phyloP scores from a whole-genome alignment of 2,797 vertebrate genomes.

The Helicolenus hilgendorfi region DNA sequence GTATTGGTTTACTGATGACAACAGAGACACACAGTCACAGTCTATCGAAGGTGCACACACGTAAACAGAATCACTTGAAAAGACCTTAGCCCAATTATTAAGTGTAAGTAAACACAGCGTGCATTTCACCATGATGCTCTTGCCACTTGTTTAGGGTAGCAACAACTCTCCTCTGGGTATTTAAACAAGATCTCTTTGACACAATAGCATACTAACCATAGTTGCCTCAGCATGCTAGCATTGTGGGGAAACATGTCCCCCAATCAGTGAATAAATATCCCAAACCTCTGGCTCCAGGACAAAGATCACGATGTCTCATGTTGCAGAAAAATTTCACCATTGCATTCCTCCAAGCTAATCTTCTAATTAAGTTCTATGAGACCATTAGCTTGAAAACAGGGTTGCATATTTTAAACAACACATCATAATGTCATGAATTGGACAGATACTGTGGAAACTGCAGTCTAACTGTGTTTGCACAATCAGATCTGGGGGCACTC shows the following conservation, averaged over 20 bases:
- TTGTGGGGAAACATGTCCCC: slow-evolving; percentile 38
- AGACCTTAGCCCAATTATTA: neutral
- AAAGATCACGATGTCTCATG: slow-evolving; percentile 4
- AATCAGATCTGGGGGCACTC: neutral
- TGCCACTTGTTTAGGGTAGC: slow-evolving; percentile 4
- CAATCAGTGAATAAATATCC: slow-evolving; percentile 45
- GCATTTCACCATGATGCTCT: neutral
- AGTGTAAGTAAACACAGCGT: neutral
- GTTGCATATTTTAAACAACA: neutral
- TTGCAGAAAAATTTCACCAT: slow-evolving; percentile 35
- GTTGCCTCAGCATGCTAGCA: slow-evolving; percentile 8
- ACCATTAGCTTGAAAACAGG: slow-evolving; percentile 28
- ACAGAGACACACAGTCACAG: slow-evolving; percentile 6
- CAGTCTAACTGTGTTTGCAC: neutral
- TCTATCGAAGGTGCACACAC: neutral
- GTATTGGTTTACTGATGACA: neutral
- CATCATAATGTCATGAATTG: neutral
- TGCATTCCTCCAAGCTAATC: slow-evolving; percentile 38
- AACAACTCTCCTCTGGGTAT: slow-evolving; percentile 16
- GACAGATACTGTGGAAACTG: neutral
- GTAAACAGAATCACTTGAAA: slow-evolving; percentile 25
- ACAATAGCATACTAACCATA: slow-evolving; percentile 17
- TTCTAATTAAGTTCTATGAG: slow-evolving; percentile 33
- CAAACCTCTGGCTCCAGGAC: slow-evolving; percentile 12
- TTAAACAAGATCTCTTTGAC: slow-evolving; percentile 42